These are phyloP conservation scores for Synergus gifuensis DNA, from an alignment of 2,888 invertebrate species.

Conservation along the genomic window DNA sequence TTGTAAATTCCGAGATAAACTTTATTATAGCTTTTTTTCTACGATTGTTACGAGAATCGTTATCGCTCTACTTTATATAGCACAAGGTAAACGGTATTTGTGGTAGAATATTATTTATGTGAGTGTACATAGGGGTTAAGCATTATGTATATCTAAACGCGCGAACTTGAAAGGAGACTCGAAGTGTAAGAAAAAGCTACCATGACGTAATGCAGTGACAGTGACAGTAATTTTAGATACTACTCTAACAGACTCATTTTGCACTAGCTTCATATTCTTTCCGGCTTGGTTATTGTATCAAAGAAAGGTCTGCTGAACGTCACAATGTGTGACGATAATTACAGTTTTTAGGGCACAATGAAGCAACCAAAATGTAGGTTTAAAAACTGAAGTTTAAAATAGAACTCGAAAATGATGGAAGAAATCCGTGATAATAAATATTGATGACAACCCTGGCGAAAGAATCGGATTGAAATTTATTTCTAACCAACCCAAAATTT, in stretches of 20 bases:
- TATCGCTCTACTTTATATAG: background rate
- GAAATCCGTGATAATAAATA: too few relatives aligned
- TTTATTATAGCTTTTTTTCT: background rate
- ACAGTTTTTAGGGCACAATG: background rate
- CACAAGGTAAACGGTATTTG: background rate
- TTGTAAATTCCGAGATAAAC: background rate
- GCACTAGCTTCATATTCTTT: background rate
- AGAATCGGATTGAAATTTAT: too few relatives aligned
- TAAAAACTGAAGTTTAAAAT: too few relatives aligned
- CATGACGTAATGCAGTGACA: constrained; percentile 6
- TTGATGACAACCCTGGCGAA: too few relatives aligned
- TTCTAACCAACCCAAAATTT: too few relatives aligned
- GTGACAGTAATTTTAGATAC: constrained; percentile 11
- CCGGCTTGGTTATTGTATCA: background rate
- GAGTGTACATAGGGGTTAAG: background rate
- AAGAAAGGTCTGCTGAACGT: background rate
- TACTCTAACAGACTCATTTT: background rate
- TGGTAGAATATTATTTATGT: background rate
- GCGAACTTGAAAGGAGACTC: background rate
- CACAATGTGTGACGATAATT: too few relatives aligned
- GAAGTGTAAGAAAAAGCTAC: background rate
- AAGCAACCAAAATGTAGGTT: too few relatives aligned
- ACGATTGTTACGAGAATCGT: background rate
- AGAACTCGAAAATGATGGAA: too few relatives aligned
- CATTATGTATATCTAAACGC: background rate